Base-by-base conservation (phyloP, 1,140 invertebrate genomes). In the Steinernema khuongi region DNA sequence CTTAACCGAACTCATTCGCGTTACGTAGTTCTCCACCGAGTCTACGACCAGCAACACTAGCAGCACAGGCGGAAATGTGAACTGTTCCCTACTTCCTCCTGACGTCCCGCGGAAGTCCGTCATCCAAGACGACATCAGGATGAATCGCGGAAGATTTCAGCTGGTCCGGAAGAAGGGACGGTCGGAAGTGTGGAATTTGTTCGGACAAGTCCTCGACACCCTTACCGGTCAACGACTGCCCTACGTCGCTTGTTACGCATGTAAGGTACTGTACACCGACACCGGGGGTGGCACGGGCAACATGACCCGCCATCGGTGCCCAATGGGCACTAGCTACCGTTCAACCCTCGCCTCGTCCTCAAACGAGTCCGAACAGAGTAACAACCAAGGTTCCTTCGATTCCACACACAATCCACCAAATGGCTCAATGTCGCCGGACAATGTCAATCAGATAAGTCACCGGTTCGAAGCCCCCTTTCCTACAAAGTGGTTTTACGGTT, bases 151-250 rank as follows among this genome's bases (percentile, higher is more conserved):
- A 32, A 71, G 82, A 18, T 83, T 83, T 67, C 67, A 84, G 69
- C 72, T 83, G 76, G 83, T 83, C 4, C 68, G 79, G 33, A 83
- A 83, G 70, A 76, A 81, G 31, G 82, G 82, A 18, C 77, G 82
- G 36, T 85, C 84, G 26, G 82, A 83, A 70, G 82, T 83, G 36
- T 83, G 82, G 82, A 85, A 85, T 66, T 70, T 85, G 22, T 83
- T 83, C 71, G 82, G 82, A 18, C 82, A 83, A 75, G 82, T 83
- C 17, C 69, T 83, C 1, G 82, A 83, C 71, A 82, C 72, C 17
- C 69, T 80, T 11, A 85, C 80, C 11, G 70, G 75, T n/a, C 67
- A 69, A 17, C 74, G 84, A 73, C 73, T 83, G 18, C 82, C 82
- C 7, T 83, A 81, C 68, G 82, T 83, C 19, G 82, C 82, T 11